Conservation (phyloP, 2,888 invertebrate genomes). For the Drosophila dives region DNA sequence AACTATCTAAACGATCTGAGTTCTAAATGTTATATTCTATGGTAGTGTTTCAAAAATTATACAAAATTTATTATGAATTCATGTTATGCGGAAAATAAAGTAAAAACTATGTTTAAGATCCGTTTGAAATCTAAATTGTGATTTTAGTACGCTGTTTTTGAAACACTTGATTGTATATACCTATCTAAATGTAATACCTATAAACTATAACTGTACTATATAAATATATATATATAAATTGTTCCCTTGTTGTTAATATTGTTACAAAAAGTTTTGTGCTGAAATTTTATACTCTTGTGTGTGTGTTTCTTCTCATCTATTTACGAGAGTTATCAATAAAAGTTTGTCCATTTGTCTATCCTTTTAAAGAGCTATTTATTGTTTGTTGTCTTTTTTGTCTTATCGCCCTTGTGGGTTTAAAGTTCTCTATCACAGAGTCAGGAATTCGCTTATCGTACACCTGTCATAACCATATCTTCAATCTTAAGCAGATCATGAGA, state of each 20-base stretch:
- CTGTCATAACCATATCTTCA: slow-evolving; percentile 29
- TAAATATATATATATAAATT: slow-evolving; percentile 30
- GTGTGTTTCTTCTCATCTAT: slow-evolving; percentile 41
- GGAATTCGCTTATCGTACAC: slow-evolving; percentile 40
- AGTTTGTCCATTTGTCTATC: slow-evolving; percentile 61
- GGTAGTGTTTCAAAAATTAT: slow-evolving; percentile 58
- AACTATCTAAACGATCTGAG: slow-evolving; percentile 27
- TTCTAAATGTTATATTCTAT: slow-evolving; percentile 30
- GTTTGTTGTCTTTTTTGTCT: slow-evolving; percentile 46
- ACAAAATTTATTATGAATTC: slow-evolving; percentile 8
- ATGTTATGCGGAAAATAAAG: background rate
- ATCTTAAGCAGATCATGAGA: slow-evolving; percentile 7
- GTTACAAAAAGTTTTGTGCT: slow-evolving; percentile 52
- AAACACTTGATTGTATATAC: slow-evolving; percentile 62
- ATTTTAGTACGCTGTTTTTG: slow-evolving; percentile 29
- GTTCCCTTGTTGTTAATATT: slow-evolving; percentile 70
- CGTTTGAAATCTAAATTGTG: background rate
- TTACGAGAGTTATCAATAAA: slow-evolving; percentile 54
- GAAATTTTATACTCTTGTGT: slow-evolving; percentile 49
- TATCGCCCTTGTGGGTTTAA: slow-evolving; percentile 13
- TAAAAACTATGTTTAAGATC: background rate
- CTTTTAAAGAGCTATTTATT: slow-evolving; percentile 52
- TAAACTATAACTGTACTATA: slow-evolving; percentile 38
- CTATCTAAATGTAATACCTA: slow-evolving; percentile 50
- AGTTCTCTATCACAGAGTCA: slow-evolving; percentile 22